Evolutionary conservation across 2,888 invertebrate species (phyloP).

Genomic region (Drosophila prolongata): DNA sequence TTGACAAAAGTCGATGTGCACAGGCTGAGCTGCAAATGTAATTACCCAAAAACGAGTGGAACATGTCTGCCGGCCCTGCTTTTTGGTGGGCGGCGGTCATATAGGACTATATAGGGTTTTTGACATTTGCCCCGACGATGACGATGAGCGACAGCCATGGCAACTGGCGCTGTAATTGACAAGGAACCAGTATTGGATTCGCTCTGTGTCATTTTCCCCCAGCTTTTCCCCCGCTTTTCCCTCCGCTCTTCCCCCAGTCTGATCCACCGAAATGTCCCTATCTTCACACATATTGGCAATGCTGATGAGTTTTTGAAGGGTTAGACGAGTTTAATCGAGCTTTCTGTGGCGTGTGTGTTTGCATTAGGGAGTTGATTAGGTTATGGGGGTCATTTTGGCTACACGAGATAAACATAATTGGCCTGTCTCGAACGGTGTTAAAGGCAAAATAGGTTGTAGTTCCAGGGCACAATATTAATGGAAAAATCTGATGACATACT

Average conservation of each 20-base stretch:
- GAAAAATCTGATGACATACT: background rate
- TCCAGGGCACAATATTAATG: background rate
- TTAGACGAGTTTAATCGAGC: conserved; percentile 29
- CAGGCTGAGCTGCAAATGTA: conserved; percentile 62
- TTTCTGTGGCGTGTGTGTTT: conserved; percentile 7
- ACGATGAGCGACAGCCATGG: conserved; percentile 52
- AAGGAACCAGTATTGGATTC: conserved; percentile 43
- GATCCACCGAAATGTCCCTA: conserved; percentile 12
- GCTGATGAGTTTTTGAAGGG: conserved; percentile 50
- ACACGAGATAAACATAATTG: conserved; percentile 40
- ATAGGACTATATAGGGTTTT: conserved; percentile 29
- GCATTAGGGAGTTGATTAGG: conserved; percentile 38
- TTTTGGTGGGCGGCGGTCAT: conserved; percentile 14
- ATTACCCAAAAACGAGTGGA: conserved; percentile 59
- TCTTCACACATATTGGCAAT: conserved; percentile 41
- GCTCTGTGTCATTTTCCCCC: conserved; percentile 13
- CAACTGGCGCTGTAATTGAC: conserved; percentile 74
- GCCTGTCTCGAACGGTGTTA: conserved; percentile 14
- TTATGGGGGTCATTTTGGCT: conserved; percentile 30
- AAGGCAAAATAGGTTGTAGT: conserved; percentile 6
- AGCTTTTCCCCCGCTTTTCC: background rate
- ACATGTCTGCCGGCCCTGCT: conserved; percentile 22
- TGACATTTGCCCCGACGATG: conserved; percentile 38
- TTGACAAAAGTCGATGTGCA: conserved; percentile 71
- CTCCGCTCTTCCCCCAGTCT: background rate